Evolutionary conservation across 2,113 vertebrate species (phyloP), one percentile per base, ranked within the genome.

Genomic region (Scartelaos histophorus): DNA sequence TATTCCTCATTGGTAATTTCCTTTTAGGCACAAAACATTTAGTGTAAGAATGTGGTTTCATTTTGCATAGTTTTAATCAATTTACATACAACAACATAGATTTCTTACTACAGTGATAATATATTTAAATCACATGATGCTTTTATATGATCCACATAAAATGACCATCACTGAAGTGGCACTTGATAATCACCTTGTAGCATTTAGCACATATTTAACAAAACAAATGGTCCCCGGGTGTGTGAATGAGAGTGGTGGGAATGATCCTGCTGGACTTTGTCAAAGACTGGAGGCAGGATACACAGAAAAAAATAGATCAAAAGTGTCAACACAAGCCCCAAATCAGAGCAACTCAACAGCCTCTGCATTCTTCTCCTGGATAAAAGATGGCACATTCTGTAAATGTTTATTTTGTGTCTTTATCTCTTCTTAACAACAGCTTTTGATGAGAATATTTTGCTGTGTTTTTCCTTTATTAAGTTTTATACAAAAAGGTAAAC

Each of bases 161-260:
- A 2, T 54, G 16, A 21, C 70, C 25, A 69, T 71, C 47, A 75
- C 67, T 73, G 71, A 5, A 54, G 21, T 54, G 73, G 22, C 17
- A 47, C 38, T 69, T 88, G 84, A 90, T 94, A 93, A 94, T 93
- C 91, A 91, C 92, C 91, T 94, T 87, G 89, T 92, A 92, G 89
- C 93, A 89, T 96, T 95, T 93, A 92, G 82, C 93, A 91, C 82
- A 80, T 92, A 92, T 91, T 94, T 93, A 94, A 94, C 89, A 94
- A 94, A 94, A 93, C 95, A 96, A 95, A 96, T 95, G 95, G 94
- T 79, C 81, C 16, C 17, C 35, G 69, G 77, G 76, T 76, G 80
- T 69, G 76, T 77, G 72, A 75, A 74, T 77, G 73, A 43, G 65
- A 15, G 10, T 16, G 57, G 78, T 67, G 73, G 69, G 66, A 46